Evolutionary conservation across 2,113 vertebrate genomes (phyloP).

Genomic region (Cardinalis cardinalis): DNA sequence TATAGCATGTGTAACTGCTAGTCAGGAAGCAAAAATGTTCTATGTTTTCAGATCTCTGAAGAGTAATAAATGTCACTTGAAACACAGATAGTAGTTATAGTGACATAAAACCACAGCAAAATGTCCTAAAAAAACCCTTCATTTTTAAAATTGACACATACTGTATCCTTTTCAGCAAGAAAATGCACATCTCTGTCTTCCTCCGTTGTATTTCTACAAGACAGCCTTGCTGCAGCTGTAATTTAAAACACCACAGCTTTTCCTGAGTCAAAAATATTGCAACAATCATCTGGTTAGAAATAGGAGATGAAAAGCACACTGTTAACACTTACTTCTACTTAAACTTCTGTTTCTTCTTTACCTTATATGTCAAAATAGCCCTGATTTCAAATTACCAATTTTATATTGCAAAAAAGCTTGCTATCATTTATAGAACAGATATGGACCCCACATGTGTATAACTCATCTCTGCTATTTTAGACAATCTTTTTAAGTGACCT

Average conservation of each 20-base stretch:
- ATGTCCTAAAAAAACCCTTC: neutral
- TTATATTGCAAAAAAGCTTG: neutral
- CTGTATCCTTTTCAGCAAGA: neutral
- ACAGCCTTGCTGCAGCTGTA: neutral
- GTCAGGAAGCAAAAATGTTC: constrained; percentile 41
- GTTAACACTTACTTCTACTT: neutral
- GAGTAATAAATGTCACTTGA: constrained; percentile 45
- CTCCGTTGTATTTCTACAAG: neutral
- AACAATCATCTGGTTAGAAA: neutral
- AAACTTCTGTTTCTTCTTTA: neutral
- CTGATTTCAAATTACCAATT: neutral
- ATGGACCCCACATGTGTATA: neutral
- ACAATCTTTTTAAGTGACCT: neutral
- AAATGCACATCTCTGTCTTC: neutral
- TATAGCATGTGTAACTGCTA: neutral
- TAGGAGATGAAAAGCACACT: neutral
- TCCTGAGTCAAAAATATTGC: neutral
- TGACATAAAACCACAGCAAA: constrained; percentile 28
- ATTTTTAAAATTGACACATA: constrained; percentile 35
- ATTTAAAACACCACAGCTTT: neutral
- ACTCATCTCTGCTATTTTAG: neutral
- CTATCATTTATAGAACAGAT: neutral
- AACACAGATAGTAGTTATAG: constrained; percentile 41
- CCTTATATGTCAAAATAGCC: neutral
- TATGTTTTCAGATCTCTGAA: neutral